A percentile compares a stretch with the other conserved stretches of the same genome.
Evolutionary conservation across 2,113 vertebrate species (phyloP).

Genomic region (Cyprinodon tularosa): DNA sequence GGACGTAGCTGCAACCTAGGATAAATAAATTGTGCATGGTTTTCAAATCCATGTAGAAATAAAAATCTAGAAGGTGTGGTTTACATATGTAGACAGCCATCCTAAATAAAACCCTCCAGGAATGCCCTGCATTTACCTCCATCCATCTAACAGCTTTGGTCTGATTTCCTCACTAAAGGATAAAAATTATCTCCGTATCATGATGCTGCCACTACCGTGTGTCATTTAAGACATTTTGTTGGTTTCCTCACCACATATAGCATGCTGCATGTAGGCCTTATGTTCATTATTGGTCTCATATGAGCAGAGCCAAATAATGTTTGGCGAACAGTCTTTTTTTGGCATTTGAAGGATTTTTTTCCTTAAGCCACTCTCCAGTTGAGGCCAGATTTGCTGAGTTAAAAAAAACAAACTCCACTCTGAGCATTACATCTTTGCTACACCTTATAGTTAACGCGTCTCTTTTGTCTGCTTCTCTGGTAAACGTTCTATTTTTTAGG

Average conservation of each 20-base stretch:
- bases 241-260: not conserved
- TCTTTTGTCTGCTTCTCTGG: not conserved
- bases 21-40: no score
- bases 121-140: no score
- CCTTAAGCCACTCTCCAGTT: not conserved
- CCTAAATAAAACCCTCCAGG: no score
- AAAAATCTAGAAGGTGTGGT: no score
- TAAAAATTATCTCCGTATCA: not conserved
- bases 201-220: not conserved
- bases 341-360: not conserved
- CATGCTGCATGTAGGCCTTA: not conserved
- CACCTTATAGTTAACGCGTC: not conserved
- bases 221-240: not conserved
- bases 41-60: no score
- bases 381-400: not conserved
- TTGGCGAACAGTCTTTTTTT: not conserved
- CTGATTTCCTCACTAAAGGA: not conserved
- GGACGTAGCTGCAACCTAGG: no score
- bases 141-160: no score
- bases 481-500: no score
- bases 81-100: no score
- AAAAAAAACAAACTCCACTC: not conserved
- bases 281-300: not conserved
- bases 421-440: not conserved
- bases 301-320: not conserved